A percentile compares a stretch with the other conserved stretches of the same genome.
These are phyloP conservation scores for Corythaeola cristata DNA, from an alignment of 2,113 vertebrate species.

Conservation along the genomic window DNA sequence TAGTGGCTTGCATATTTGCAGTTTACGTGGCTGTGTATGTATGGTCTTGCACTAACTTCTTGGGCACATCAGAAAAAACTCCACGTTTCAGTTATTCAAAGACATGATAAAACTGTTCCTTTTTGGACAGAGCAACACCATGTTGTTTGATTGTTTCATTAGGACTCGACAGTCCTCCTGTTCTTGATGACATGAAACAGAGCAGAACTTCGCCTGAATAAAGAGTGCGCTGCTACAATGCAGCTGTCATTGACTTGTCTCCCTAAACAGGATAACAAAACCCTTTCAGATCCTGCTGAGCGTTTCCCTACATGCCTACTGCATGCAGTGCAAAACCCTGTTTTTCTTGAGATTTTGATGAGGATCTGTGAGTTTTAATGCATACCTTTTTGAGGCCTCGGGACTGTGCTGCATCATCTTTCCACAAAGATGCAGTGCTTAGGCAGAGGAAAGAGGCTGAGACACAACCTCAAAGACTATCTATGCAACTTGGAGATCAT, in stretches of 20 bases:
- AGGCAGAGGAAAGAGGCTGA: not conserved
- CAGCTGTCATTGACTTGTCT: not conserved
- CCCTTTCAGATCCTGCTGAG: not conserved
- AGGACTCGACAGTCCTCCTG: accelerated
- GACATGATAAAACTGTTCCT: not conserved
- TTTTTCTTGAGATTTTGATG: not conserved
- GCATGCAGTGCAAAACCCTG: not conserved
- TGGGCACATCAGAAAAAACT: not conserved
- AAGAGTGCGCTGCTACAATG: not conserved
- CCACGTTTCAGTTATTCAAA: not conserved
- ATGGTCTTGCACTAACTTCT: not conserved
- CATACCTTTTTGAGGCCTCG: not conserved
- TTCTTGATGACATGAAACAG: not conserved
- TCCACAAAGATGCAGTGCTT: not conserved
- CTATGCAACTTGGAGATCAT: not conserved
- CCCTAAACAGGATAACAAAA: not conserved
- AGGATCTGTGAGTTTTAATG: not conserved
- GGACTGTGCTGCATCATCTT: not conserved
- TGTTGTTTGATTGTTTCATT: not conserved
- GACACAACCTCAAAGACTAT: not conserved
- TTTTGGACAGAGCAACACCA: not conserved
- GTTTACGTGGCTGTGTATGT: not conserved
- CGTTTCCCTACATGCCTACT: not conserved
- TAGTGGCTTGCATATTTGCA: not conserved
- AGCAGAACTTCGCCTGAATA: not conserved